Percentiles rank a stretch among this genome's conserved stretches.
phyloP scores from a whole-genome alignment of 2,888 invertebrate genomes.

The Agapetus fuscipes region DNA sequence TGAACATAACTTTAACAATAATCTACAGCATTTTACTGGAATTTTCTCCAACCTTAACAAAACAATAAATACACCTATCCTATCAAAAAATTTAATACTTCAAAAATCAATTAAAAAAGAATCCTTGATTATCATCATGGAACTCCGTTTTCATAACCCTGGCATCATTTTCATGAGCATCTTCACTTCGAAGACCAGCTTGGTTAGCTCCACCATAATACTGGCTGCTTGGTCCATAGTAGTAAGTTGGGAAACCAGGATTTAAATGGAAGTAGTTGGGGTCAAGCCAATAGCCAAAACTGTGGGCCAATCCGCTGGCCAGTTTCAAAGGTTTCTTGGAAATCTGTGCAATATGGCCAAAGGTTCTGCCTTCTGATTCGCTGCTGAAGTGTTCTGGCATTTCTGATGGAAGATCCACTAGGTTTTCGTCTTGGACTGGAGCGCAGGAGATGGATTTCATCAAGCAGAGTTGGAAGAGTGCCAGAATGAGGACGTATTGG shows the following conservation, averaged over 20 bases:
- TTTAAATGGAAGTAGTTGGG: conserved; percentile 5
- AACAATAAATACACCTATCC: too few species aligned
- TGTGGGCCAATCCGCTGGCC: conserved; percentile 13
- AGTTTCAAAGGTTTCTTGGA: conserved; percentile 9
- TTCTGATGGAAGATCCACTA: not conserved
- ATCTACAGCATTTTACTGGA: too few species aligned
- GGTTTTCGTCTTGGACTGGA: not conserved
- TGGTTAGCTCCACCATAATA: too few species aligned
- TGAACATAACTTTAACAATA: too few species aligned
- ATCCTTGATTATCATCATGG: too few species aligned
- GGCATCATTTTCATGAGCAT: too few species aligned
- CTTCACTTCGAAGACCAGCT: too few species aligned
- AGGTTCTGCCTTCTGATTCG: conserved; percentile 11
- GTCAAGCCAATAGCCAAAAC: conserved; percentile 13
- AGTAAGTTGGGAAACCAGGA: not conserved
- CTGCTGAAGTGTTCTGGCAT: not conserved
- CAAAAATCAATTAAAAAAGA: too few species aligned
- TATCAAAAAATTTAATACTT: too few species aligned
- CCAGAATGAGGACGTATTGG: not conserved
- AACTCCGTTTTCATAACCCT: too few species aligned
- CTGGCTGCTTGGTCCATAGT: too few species aligned
- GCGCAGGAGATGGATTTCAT: not conserved
- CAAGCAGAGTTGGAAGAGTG: not conserved
- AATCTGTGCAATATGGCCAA: conserved; percentile 7
- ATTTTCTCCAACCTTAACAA: too few species aligned